Conservation (phyloP, 2,113 vertebrate species). For the Albula glossodonta region DNA sequence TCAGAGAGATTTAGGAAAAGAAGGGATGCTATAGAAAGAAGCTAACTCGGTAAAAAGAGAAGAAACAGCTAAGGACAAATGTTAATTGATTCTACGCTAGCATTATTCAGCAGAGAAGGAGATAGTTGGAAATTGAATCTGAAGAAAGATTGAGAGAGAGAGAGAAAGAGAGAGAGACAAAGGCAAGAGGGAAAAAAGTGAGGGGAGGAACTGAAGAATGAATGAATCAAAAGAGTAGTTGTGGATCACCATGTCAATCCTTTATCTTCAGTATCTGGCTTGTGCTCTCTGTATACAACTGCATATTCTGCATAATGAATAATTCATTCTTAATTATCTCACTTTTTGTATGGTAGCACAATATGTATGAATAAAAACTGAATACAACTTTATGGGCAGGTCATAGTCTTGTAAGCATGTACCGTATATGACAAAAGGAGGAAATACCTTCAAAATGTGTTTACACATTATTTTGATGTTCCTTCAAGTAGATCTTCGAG, state of each 20-base stretch:
- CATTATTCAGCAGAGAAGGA: too few relatives aligned
- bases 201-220: too few relatives aligned
- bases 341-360: not conserved
- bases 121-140: too few relatives aligned
- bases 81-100: too few relatives aligned
- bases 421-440: not conserved
- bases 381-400: not conserved
- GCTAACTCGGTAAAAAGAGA: too few relatives aligned
- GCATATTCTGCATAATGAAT: too few relatives aligned
- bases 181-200: not conserved
- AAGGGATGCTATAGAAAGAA: too few relatives aligned
- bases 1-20: too few relatives aligned
- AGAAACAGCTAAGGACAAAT: too few relatives aligned
- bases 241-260: not conserved
- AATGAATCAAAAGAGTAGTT: not conserved
- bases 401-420: not conserved
- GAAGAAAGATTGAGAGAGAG: not conserved
- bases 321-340: not conserved
- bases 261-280: not conserved
- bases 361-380: not conserved
- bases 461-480: not conserved
- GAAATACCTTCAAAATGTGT: not conserved
- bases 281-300: not conserved
- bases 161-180: not conserved
- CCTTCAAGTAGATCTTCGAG: not conserved